These are phyloP conservation scores for Glaucomys volans DNA, from an alignment of 2,113 vertebrate genomes.

Conservation along the genomic window DNA sequence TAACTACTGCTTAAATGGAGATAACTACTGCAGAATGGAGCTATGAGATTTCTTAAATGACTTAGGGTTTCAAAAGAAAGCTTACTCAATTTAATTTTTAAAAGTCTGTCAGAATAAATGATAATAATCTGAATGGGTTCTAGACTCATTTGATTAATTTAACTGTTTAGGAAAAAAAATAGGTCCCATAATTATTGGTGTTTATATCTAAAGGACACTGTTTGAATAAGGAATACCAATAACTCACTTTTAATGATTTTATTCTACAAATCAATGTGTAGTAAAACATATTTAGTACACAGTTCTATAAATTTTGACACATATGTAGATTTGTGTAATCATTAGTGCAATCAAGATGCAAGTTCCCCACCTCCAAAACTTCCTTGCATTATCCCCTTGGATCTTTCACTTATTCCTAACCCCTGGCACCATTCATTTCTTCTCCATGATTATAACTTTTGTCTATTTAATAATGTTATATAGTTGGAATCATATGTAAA, in stretches of 20 bases:
- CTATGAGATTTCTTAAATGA: background rate
- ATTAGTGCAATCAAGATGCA: background rate
- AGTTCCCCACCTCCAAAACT: background rate
- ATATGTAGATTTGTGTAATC: background rate
- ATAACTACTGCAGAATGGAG: background rate
- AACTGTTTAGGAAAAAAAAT: background rate
- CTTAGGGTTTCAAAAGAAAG: constrained; percentile 23
- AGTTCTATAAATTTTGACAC: background rate
- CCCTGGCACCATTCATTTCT: background rate
- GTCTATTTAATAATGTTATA: background rate
- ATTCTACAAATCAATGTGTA: background rate
- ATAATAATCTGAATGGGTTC: background rate
- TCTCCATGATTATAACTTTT: background rate
- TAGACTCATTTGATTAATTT: background rate
- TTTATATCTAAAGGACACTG: background rate
- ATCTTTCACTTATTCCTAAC: background rate
- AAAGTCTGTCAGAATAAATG: background rate
- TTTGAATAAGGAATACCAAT: background rate
- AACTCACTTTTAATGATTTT: background rate
- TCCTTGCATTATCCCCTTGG: background rate
- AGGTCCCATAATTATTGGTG: background rate
- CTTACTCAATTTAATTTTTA: background rate
- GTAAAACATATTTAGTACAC: background rate
- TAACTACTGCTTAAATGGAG: background rate
- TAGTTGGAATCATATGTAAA: background rate